These are phyloP conservation scores for Chamaea fasciata DNA, from an alignment of 2,113 vertebrate genomes.

Conservation along the genomic window DNA sequence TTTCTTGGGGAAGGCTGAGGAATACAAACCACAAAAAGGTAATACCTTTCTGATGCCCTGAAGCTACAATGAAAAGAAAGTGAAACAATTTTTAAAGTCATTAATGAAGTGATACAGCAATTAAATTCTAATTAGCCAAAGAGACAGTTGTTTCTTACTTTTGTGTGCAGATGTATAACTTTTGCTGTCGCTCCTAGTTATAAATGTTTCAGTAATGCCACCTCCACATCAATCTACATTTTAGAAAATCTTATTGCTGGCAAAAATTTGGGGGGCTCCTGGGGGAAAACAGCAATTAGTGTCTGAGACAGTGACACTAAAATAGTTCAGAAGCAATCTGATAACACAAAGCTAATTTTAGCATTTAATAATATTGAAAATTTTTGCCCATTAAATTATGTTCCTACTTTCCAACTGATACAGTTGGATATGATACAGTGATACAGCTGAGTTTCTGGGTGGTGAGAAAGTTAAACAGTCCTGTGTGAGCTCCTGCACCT, in stretches of 20 bases:
- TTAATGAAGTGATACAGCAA: neutral
- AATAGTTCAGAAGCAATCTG: neutral
- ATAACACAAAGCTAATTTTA: neutral
- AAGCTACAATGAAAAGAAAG: neutral
- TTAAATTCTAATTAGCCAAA: constrained; percentile 4
- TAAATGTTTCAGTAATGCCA: neutral
- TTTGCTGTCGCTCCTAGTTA: neutral
- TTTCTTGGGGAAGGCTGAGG: neutral
- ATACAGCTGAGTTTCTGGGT: neutral
- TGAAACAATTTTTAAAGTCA: neutral
- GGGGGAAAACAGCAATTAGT: neutral
- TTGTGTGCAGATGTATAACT: neutral
- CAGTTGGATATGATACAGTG: neutral
- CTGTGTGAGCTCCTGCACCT: neutral
- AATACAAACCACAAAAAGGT: neutral
- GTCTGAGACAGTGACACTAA: neutral
- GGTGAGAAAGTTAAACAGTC: neutral
- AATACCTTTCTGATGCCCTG: neutral
- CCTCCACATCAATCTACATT: neutral
- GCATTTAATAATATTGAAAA: neutral
- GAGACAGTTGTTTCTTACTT: neutral
- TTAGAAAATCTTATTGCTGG: neutral
- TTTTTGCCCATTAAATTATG: neutral
- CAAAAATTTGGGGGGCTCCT: neutral
- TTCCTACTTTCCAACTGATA: neutral